Conservation (phyloP, 2,113 vertebrate species). For the Ameiurus melas region DNA sequence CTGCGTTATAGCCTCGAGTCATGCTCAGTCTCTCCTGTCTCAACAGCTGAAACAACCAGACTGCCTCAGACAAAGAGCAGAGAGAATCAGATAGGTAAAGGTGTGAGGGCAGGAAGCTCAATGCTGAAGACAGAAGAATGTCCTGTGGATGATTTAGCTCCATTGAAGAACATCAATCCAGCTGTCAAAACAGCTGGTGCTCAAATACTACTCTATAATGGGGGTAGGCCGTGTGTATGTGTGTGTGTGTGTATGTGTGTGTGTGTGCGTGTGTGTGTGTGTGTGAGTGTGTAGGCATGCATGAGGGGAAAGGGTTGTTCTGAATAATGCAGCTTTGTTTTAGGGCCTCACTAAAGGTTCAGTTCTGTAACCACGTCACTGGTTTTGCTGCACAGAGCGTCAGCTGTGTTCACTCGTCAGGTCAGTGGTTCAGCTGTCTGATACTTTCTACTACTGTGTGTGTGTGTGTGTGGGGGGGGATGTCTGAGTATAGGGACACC, state of each 20-base stretch:
- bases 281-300: constrained; percentile 10
- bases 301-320: neutral
- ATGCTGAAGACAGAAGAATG: neutral
- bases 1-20: constrained; percentile 16
- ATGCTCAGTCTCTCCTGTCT: neutral
- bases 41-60: constrained; percentile 62
- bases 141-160: neutral
- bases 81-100: constrained; percentile 16
- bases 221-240: constrained; percentile 4
- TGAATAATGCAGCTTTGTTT: constrained; percentile 42
- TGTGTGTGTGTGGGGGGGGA: neutral
- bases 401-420: constrained; percentile 11
- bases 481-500: neutral
- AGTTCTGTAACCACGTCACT: constrained; percentile 44
- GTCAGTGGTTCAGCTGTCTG: neutral
- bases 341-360: constrained; percentile 35
- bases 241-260: constrained; percentile 27
- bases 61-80: constrained; percentile 34
- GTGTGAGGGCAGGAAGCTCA: constrained; percentile 18
- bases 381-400: constrained; percentile 1
- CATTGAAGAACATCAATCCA: constrained; percentile 30
- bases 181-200: constrained; percentile 25
- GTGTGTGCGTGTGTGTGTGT: constrained; percentile 14
- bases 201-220: neutral
- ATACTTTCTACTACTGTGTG: neutral